phyloP scores from a whole-genome alignment of 2,888 invertebrate species.

The Clepsis dumicolana region DNA sequence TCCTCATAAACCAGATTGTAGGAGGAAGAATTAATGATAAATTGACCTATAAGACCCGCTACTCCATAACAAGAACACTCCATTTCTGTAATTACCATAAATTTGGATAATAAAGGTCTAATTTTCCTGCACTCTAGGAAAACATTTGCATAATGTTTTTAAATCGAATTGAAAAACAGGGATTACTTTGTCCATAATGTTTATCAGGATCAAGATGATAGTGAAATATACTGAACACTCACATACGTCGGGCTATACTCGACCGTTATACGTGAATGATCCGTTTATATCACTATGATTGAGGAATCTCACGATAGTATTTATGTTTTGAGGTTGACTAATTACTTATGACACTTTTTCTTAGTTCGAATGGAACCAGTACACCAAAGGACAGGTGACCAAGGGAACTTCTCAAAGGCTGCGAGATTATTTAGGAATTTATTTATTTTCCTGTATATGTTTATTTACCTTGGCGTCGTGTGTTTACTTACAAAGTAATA shows the following conservation, averaged over 20 bases:
- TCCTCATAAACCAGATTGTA: slow-evolving; percentile 18
- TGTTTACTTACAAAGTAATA: too few relatives aligned
- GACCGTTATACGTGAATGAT: too few relatives aligned
- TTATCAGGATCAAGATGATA: background rate
- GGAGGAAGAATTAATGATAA: slow-evolving; percentile 33
- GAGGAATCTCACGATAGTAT: too few relatives aligned
- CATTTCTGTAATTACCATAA: slow-evolving; percentile 39
- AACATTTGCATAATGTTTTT: slow-evolving; percentile 38
- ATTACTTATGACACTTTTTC: background rate
- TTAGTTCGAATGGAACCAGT: too few relatives aligned
- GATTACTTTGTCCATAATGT: slow-evolving; percentile 27
- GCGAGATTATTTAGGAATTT: too few relatives aligned
- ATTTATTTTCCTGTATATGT: too few relatives aligned
- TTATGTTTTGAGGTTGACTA: background rate
- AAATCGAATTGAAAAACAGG: slow-evolving; percentile 39
- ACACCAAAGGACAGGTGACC: too few relatives aligned
- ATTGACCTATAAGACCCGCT: slow-evolving; percentile 35
- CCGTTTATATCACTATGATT: too few relatives aligned
- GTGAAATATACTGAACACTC: too few relatives aligned
- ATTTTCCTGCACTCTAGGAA: slow-evolving; percentile 35
- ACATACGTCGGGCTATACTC: too few relatives aligned
- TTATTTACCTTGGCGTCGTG: too few relatives aligned
- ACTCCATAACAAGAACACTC: slow-evolving; percentile 32
- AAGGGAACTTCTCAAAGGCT: too few relatives aligned
- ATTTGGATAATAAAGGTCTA: slow-evolving; percentile 41